Evolutionary conservation across 2,113 vertebrate genomes (phyloP).

Genomic region (Maccullochella peelii): DNA sequence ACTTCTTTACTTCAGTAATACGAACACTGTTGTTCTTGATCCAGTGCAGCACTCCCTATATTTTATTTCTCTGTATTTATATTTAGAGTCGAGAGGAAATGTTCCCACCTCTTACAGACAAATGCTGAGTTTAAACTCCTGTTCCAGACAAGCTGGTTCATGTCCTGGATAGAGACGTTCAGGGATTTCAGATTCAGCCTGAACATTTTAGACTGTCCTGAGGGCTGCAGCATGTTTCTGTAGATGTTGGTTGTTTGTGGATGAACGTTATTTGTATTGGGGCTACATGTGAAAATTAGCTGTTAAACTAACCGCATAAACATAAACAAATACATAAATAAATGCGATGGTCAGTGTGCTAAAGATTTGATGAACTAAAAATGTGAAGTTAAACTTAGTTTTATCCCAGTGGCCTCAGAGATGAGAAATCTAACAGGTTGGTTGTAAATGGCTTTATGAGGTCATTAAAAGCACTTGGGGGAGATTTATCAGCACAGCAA

Average conservation of each 20-base stretch:
- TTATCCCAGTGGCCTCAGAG: neutral
- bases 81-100: neutral
- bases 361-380: constrained; percentile 10
- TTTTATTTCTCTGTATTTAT: neutral
- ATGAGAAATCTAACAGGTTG: constrained; percentile 3
- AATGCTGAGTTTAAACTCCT: neutral
- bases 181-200: neutral
- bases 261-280: neutral
- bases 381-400: neutral
- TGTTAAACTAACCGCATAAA: neutral
- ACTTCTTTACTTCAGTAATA: too few species aligned
- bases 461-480: constrained; percentile 16
- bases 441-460: neutral
- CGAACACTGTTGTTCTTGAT: too few species aligned
- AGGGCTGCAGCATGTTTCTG: neutral
- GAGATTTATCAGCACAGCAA: constrained; percentile 32
- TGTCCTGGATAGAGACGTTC: neutral
- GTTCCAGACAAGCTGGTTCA: neutral
- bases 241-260: neutral
- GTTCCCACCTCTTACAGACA: neutral
- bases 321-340: constrained; percentile 5
- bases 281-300: constrained; percentile 5
- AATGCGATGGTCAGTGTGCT: neutral
- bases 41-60: too few species aligned
- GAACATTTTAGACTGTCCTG: neutral